Evolutionary conservation across 1,140 invertebrate species (phyloP).

Genomic region (Belonocnema kinseyi): DNA sequence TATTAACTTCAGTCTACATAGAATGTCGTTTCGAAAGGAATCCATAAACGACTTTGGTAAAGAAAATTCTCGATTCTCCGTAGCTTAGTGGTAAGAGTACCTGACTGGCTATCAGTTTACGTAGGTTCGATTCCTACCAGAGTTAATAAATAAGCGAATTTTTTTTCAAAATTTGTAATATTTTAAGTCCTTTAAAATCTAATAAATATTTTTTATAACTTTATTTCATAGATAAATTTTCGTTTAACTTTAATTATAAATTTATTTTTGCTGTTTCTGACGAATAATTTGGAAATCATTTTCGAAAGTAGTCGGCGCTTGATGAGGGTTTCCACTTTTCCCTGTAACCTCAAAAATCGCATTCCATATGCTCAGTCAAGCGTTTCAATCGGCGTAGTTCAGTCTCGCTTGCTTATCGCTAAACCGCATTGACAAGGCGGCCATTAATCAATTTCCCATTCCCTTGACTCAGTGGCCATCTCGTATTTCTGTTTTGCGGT

Average conservation of each 20-base stretch:
- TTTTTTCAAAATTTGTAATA: too few relatives aligned
- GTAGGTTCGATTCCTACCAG: too few relatives aligned
- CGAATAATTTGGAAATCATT: not conserved
- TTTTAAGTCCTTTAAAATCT: too few relatives aligned
- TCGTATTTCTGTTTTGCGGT: conserved; percentile 60
- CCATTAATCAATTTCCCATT: conserved; percentile 59
- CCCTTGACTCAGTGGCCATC: conserved; percentile 45
- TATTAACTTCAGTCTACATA: too few relatives aligned
- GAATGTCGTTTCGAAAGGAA: too few relatives aligned
- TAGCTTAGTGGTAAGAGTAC: too few relatives aligned
- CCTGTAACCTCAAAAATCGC: conserved; percentile 24
- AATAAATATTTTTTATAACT: too few relatives aligned
- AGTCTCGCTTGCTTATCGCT: conserved; percentile 56
- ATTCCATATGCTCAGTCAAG: conserved; percentile 11
- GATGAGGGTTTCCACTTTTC: conserved; percentile 13
- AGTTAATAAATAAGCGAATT: too few relatives aligned
- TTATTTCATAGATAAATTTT: too few relatives aligned
- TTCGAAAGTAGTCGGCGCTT: not conserved
- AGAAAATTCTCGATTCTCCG: too few relatives aligned
- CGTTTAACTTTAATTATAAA: not conserved
- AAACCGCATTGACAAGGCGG: conserved; percentile 56
- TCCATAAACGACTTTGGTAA: too few relatives aligned
- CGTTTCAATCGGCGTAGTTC: conserved; percentile 33
- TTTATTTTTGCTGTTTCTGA: not conserved
- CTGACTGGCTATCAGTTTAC: too few relatives aligned